Conservation (phyloP, 2,888 invertebrate species). For the Lutraria lutraria region DNA sequence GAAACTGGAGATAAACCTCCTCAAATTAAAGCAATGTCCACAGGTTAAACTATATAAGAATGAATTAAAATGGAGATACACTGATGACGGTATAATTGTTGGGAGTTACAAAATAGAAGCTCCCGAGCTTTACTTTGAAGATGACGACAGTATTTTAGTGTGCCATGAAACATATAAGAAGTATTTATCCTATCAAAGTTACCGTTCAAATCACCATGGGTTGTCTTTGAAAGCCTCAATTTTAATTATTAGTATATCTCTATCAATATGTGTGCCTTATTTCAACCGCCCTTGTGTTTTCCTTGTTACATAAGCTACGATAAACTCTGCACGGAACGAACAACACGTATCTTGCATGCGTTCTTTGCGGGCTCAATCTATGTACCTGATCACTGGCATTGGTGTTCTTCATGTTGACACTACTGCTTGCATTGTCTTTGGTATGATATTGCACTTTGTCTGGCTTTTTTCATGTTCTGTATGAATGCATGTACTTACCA, state of each 20-base stretch:
- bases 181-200: not conserved
- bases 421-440: not conserved
- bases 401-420: not conserved
- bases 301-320: not conserved
- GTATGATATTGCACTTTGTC: not conserved
- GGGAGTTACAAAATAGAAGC: not conserved
- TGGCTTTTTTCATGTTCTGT: not conserved
- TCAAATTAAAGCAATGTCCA: not conserved
- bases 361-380: not conserved
- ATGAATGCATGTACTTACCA: conserved; percentile 14
- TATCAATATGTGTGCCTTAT: not conserved
- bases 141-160: not conserved
- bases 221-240: not conserved
- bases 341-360: not conserved
- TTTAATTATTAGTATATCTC: not conserved
- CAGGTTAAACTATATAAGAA: not conserved
- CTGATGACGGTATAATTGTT: not conserved
- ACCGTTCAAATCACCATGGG: not conserved
- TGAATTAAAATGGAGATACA: not conserved
- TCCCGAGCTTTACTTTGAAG: not conserved
- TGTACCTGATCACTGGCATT: not conserved
- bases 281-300: not conserved
- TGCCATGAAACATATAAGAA: not conserved
- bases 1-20: not conserved
- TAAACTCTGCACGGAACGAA: not conserved